Conservation (phyloP, 2,113 vertebrate genomes). For the Neolamprologus devosi region DNA sequence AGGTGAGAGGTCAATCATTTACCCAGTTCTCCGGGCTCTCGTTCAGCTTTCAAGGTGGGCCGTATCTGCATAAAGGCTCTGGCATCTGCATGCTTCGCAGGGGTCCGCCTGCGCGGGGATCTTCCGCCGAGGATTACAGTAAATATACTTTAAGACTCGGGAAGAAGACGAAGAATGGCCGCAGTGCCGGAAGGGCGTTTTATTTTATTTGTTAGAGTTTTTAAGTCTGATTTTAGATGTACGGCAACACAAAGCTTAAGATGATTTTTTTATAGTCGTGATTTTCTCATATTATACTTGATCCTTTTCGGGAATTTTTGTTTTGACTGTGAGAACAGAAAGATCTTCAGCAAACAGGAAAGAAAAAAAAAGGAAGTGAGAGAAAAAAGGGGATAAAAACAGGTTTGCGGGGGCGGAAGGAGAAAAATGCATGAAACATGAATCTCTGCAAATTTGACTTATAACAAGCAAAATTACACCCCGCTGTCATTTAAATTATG, state of each 20-base stretch:
- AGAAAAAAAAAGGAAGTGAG: background rate
- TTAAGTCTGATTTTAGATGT: background rate
- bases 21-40: slow-evolving; percentile 88
- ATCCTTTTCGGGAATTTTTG: background rate
- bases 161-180: background rate
- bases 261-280: background rate
- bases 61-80: slow-evolving; percentile 86
- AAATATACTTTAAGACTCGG: slow-evolving; percentile 34
- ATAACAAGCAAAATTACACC: slow-evolving; percentile 99
- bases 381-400: slow-evolving; percentile 16
- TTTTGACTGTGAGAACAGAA: background rate
- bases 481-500: slow-evolving; percentile 99
- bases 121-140: slow-evolving; percentile 57
- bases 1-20: slow-evolving; percentile 92
- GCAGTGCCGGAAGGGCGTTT: background rate
- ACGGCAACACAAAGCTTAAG: background rate
- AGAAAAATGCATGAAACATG: slow-evolving; percentile 95
- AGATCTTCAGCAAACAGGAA: slow-evolving; percentile 25
- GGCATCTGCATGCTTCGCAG: slow-evolving; percentile 81
- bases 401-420: slow-evolving; percentile 56
- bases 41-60: slow-evolving; percentile 81
- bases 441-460: slow-evolving; percentile 99
- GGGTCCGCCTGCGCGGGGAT: slow-evolving; percentile 65
- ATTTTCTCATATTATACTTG: background rate
- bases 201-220: background rate